Base-by-base conservation (phyloP, 64 coral and sea anemone genomes). In the Pocillopora verrucosa region DNA sequence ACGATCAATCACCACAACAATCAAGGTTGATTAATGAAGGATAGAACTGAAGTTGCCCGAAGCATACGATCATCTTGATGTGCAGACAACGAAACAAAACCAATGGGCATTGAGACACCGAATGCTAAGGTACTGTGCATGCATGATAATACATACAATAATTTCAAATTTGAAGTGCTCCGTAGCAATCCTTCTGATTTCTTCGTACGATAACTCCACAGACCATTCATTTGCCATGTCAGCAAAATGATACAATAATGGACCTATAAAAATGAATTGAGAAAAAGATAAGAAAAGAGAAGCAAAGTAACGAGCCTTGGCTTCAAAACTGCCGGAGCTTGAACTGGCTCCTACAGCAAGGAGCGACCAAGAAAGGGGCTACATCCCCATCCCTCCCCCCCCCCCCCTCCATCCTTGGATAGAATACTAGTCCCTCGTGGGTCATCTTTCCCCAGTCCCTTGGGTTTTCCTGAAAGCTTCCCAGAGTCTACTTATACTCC, bases 221-320 rank as follows among this genome's bases (percentile, higher is more conserved):
- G 96, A 99, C 88, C 89, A 91, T 75, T 99, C 96, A 88, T 95
- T 98, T 1, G 91, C 87, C 78, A 98, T 87, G 63, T 94, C 96
- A 59, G 96, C 82, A 74, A 98, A 99, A 80, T 99, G 96, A 64
- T 95, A 99, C 37, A 99, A 74, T 34, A 99, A 83, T 10, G 96
- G 96, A 12, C 96, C 96, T 96, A 19, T 13, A 61, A 91, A 56
- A 12, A 16, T 79, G 34, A 24, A 37, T 64, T 11, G 19, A 22
- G 34, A 24, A 90, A 13, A 87, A 87, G 26, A 69, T 11, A 11
- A 87, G 14, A 14, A 57, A 19, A 19, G 61, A 6, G 25, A 14
- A 60, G 16, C 56, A 82, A 45, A 59, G 16, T 61, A 19, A 62
- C 25, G 61, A 83, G 61, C 60, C 41, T 51, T 51, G 1, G 3